Evolutionary conservation across 2,888 invertebrate species (phyloP), one percentile per base, ranked within the genome.

Genomic region (Pandemis cinnamomeana): DNA sequence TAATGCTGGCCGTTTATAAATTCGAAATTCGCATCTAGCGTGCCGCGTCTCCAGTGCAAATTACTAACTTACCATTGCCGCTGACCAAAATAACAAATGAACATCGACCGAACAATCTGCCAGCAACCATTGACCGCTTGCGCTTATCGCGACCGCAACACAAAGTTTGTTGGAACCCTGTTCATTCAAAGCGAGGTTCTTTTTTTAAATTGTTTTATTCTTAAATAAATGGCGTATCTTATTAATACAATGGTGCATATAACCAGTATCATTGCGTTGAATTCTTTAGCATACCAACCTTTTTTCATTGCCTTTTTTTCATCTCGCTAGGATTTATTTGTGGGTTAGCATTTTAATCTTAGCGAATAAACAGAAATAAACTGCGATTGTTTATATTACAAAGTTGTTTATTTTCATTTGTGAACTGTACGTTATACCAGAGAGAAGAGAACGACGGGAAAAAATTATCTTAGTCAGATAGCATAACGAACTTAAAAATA

Each of bases 231-330:
- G 69, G 69, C 69, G 60, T 66, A 73, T 66, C 73, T 58, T 73
- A 70, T 73, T 73, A 73, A 73, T 70, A 73, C 73, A 73, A 73
- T 73, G 69, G 73, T 73, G 27, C 27, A 36, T 36, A 73, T 66
- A 73, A 73, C 73, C 73, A 48, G 72, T 66, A 70, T 51, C 73
- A 73, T 60, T 73, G 73, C 69, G 64, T 66, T 20, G 73, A 51
- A 73, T 69, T 60, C 73, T 73, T 73, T 66, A 36, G 58, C 73
- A 73, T 70, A 70, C 69, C 15, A 41, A 53, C 51, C 51, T 73
- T 73, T 73, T 73, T 73, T 69, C 69, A 66, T 73, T 64, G 69
- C 63, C 63, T 55, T 73, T 69, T 64, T 61, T 69, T 58, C 55
- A 55, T 68, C 41, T 42, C 60, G 58, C 58, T 67, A 72, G 58